phyloP scores from a whole-genome alignment of 2,797 vertebrate genomes.

The Melanotaenia nigrans region DNA sequence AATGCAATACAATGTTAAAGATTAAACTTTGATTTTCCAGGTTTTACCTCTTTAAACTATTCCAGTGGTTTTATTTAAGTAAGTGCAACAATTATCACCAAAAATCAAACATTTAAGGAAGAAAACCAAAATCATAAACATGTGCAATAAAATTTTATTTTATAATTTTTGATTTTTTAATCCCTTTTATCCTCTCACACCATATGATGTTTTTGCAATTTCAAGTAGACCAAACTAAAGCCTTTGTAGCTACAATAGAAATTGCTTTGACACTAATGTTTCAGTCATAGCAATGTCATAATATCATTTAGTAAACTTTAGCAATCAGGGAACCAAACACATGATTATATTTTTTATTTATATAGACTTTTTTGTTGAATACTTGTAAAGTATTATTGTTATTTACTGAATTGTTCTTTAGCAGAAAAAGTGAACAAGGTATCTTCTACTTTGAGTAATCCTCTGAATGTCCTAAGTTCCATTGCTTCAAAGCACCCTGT shows the following conservation, averaged over 20 bases:
- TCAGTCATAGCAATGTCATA: neutral
- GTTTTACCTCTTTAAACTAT: neutral
- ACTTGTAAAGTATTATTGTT: no score
- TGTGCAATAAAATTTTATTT: neutral
- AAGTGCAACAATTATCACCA: no score
- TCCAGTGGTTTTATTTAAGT: neutral
- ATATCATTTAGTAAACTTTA: neutral
- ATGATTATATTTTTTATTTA: neutral
- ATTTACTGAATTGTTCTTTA: no score
- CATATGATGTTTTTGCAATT: neutral
- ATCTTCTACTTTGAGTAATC: neutral
- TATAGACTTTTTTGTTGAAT: no score
- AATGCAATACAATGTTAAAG: neutral
- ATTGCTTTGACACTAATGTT: neutral
- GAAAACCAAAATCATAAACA: no score
- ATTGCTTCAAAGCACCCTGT: constrained; percentile 14
- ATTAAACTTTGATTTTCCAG: neutral
- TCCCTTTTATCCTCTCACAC: neutral
- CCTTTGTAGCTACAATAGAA: no score
- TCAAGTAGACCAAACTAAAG: neutral
- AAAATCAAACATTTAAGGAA: no score
- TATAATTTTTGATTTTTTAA: neutral
- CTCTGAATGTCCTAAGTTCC: constrained; percentile 12
- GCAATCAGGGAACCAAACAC: neutral
- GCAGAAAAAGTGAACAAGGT: neutral